phyloP scores from a whole-genome alignment of 92 coral and sea anemone species.

The Porites lobata region DNA sequence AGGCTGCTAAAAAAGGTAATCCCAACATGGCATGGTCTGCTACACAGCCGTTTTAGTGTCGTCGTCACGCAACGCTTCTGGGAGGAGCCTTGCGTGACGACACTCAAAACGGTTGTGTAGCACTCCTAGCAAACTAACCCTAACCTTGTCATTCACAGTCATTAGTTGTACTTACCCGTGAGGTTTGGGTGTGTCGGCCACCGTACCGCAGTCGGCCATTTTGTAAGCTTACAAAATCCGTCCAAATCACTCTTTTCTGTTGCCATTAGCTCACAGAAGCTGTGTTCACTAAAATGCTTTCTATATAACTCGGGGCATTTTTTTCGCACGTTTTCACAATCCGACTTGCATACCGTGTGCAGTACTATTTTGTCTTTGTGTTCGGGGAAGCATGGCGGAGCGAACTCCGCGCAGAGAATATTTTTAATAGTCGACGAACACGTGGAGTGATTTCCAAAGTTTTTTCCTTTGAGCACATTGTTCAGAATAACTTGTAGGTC shows the following conservation, averaged over 20 bases:
- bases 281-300: slow-evolving; percentile 20
- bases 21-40: too few relatives aligned
- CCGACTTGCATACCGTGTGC: slow-evolving; percentile 75
- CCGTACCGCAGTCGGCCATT: slow-evolving; percentile 76
- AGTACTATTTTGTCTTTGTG: slow-evolving; percentile 55
- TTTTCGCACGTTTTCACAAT: slow-evolving; percentile 54
- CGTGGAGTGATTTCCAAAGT: slow-evolving; percentile 47
- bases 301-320: slow-evolving; percentile 57
- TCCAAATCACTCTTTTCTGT: slow-evolving; percentile 41
- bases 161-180: slow-evolving; percentile 14
- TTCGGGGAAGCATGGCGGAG: slow-evolving; percentile 79
- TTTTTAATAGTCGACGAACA: slow-evolving; percentile 62
- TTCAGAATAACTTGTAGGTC: slow-evolving; percentile 29
- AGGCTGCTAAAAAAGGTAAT: too few relatives aligned
- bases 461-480: slow-evolving; percentile 24
- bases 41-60: too few relatives aligned
- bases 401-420: slow-evolving; percentile 69
- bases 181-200: slow-evolving; percentile 48
- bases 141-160: too few relatives aligned
- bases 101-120: too few relatives aligned
- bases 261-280: slow-evolving; percentile 69
- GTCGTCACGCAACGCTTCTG: too few relatives aligned
- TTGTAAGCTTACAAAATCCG: slow-evolving; percentile 65
- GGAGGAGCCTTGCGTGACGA: too few relatives aligned
- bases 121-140: too few relatives aligned